Percentiles rank a stretch among this genome's conserved stretches.
Conservation (phyloP, 2,888 invertebrate genomes). For the Mythimna loreyi region DNA sequence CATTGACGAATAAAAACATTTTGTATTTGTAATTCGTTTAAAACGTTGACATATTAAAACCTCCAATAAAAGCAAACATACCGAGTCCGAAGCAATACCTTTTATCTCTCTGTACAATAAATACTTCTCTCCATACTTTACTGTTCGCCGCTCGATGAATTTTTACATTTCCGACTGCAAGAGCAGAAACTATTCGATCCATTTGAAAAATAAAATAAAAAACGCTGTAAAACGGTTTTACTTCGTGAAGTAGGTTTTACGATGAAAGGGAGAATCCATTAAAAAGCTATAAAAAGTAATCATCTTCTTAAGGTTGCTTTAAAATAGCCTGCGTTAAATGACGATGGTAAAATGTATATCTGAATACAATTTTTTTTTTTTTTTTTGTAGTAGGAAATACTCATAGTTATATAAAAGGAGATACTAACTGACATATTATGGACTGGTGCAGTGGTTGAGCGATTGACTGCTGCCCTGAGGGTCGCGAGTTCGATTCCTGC, state of each 20-base stretch:
- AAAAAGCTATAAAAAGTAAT: conserved; percentile 9
- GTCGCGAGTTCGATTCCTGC: too few relatives aligned
- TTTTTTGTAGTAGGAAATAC: too few relatives aligned
- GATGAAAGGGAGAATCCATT: conserved; percentile 19
- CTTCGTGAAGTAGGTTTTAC: conserved; percentile 19
- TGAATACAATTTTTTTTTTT: too few relatives aligned
- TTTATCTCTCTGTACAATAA: conserved; percentile 15
- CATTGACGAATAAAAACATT: too few relatives aligned
- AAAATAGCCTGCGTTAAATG: background rate
- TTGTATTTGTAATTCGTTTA: too few relatives aligned
- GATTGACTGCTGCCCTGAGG: too few relatives aligned
- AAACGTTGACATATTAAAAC: background rate
- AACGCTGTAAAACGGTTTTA: conserved; percentile 10
- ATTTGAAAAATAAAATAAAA: conserved; percentile 41
- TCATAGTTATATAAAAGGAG: too few relatives aligned
- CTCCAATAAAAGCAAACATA: conserved; percentile 1
- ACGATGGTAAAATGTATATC: background rate
- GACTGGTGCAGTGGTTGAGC: too few relatives aligned
- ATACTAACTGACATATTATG: too few relatives aligned
- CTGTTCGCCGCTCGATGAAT: conserved; percentile 21
- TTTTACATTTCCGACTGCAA: conserved; percentile 17
- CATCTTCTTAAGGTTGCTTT: conserved; percentile 18
- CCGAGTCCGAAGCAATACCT: background rate
- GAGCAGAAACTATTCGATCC: conserved; percentile 22
- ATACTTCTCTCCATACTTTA: conserved; percentile 12